These are phyloP conservation scores for Octodonta nipae DNA, from an alignment of 2,888 invertebrate genomes.

Conservation along the genomic window DNA sequence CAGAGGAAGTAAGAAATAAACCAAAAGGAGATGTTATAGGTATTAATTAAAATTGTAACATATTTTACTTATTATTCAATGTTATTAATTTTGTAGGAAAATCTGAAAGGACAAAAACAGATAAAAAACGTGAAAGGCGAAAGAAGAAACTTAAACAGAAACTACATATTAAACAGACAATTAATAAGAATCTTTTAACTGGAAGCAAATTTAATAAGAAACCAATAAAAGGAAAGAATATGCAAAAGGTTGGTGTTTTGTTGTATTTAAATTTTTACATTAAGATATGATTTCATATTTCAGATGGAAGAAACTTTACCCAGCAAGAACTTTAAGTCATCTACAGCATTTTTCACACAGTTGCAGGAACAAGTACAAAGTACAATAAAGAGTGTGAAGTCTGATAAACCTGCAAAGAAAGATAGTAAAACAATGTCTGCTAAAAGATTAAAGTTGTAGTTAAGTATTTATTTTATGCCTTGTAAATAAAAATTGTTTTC, in stretches of 20 bases:
- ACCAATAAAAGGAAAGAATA: constrained; percentile 52
- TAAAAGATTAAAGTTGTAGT: too few species aligned
- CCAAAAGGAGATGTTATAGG: constrained; percentile 41
- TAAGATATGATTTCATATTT: constrained; percentile 16
- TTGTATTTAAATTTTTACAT: constrained; percentile 2
- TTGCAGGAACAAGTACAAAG: constrained; percentile 66
- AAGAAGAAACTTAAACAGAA: constrained; percentile 71
- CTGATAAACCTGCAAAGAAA: too few species aligned
- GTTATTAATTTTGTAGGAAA: constrained; percentile 33
- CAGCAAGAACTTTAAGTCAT: constrained; percentile 50
- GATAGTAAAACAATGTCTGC: too few species aligned
- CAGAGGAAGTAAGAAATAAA: constrained; percentile 70
- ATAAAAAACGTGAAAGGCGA: constrained; percentile 77
- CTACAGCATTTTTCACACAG: constrained; percentile 74
- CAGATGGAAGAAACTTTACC: constrained; percentile 37
- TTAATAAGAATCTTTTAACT: constrained; percentile 29
- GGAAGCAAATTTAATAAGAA: constrained; percentile 27
- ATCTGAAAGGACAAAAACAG: constrained; percentile 70
- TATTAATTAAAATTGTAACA: constrained; percentile 9
- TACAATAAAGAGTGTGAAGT: too few species aligned
- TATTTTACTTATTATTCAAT: background rate
- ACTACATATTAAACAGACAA: constrained; percentile 36
- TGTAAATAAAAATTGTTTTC: too few species aligned
- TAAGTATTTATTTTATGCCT: too few species aligned
- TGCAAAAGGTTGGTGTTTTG: constrained; percentile 39